phyloP scores from a whole-genome alignment of 2,888 invertebrate genomes.

The Dolichomitus sp. region DNA sequence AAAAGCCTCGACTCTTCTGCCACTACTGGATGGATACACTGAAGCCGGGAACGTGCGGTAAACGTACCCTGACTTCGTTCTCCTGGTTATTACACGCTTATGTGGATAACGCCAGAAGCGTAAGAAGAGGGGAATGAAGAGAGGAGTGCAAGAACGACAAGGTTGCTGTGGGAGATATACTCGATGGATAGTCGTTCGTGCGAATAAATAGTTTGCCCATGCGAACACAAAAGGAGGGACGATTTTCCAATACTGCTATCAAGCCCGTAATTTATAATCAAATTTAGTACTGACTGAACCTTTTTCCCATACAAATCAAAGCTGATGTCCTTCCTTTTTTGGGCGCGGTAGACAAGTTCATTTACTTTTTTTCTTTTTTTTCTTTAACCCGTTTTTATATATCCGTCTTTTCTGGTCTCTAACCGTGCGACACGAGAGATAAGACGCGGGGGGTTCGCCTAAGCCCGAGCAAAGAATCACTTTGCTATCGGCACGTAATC shows the following conservation, averaged over 20 bases:
- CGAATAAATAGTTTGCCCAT: conserved; percentile 45
- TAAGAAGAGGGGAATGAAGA: conserved; percentile 27
- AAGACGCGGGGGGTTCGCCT: conserved; percentile 38
- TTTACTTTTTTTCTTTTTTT: background rate
- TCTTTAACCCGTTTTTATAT: conserved; percentile 12
- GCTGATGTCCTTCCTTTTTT: background rate
- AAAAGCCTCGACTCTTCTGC: conserved; percentile 70
- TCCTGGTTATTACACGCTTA: conserved; percentile 65
- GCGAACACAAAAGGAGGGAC: background rate
- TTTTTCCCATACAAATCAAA: conserved; percentile 6
- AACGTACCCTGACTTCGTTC: conserved; percentile 52
- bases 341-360: background rate
- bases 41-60: conserved; percentile 25
- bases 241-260: background rate
- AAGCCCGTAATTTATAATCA: background rate
- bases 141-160: conserved; percentile 24
- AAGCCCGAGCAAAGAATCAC: conserved; percentile 61
- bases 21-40: conserved; percentile 42
- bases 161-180: conserved; percentile 2
- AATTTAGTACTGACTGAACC: background rate
- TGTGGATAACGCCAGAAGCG: conserved; percentile 46
- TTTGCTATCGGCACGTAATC: conserved; percentile 67
- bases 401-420: conserved; percentile 26
- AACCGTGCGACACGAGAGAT: conserved; percentile 50
- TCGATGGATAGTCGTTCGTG: conserved; percentile 43